These are phyloP conservation scores for Panopea generosa DNA, from an alignment of 2,888 invertebrate species.

Conservation along the genomic window DNA sequence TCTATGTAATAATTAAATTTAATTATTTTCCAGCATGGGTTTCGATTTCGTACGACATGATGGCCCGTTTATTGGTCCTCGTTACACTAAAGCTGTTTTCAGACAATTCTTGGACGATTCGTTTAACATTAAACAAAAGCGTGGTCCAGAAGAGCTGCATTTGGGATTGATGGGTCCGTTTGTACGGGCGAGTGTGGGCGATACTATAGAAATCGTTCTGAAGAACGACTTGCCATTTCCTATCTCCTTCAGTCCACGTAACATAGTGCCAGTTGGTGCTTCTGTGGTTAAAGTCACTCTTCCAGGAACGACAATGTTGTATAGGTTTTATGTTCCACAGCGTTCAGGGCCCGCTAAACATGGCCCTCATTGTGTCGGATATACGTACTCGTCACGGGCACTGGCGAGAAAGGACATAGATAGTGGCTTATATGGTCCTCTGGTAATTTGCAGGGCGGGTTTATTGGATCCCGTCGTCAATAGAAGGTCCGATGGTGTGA, in stretches of 20 bases:
- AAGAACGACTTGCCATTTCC: neutral
- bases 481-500: too few relatives aligned
- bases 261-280: neutral
- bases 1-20: too few relatives aligned
- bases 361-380: neutral
- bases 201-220: slow-evolving; percentile 1
- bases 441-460: neutral
- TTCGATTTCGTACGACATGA: neutral
- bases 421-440: neutral
- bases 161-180: neutral
- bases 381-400: neutral
- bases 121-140: neutral
- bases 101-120: neutral
- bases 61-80: neutral
- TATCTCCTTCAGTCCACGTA: neutral
- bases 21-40: neutral
- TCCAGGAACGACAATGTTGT: neutral
- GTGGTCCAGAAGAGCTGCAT: too few relatives aligned
- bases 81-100: neutral
- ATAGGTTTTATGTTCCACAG: slow-evolving; percentile 1
- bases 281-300: neutral
- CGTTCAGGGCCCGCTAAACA: neutral
- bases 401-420: neutral
- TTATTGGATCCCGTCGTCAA: neutral
- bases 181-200: neutral